phyloP scores from a whole-genome alignment of 1,140 invertebrate genomes.

The Melipona quadrifasciata region DNA sequence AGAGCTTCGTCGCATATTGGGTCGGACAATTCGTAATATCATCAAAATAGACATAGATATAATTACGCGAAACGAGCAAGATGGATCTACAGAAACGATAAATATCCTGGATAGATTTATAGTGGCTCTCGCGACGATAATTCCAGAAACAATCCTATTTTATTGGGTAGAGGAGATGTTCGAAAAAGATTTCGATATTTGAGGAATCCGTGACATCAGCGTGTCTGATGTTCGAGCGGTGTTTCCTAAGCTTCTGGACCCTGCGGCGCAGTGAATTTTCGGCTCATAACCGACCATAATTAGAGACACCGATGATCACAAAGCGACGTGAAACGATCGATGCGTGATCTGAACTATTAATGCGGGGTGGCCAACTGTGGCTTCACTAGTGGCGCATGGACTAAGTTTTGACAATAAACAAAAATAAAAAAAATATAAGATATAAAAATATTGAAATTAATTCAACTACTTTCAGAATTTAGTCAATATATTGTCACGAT shows the following conservation, averaged over 20 bases:
- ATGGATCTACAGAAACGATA: background rate
- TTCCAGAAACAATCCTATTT: constrained; percentile 7
- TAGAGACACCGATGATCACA: constrained; percentile 32
- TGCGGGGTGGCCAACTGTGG: too few species aligned
- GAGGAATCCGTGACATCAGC: constrained; percentile 15
- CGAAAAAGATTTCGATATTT: constrained; percentile 36
- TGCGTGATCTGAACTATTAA: constrained; percentile 27
- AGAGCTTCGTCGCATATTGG: background rate
- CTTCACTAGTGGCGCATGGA: too few species aligned
- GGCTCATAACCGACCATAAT: constrained; percentile 49
- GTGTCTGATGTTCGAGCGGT: background rate
- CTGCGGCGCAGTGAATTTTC: constrained; percentile 5
- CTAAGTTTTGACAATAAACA: too few species aligned
- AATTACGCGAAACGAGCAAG: background rate
- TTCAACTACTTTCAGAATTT: too few species aligned
- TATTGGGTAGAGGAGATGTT: background rate
- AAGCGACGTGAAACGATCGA: constrained; percentile 21
- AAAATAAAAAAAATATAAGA: too few species aligned
- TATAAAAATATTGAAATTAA: too few species aligned
- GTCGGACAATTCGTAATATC: background rate
- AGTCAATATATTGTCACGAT: too few species aligned
- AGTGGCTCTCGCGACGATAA: constrained; percentile 5
- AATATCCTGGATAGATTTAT: too few species aligned
- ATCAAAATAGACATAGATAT: background rate
- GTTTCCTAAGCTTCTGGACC: constrained; percentile 8